Evolutionary conservation across 2,113 vertebrate genomes (phyloP).

Genomic region (Coracopsis vasa): DNA sequence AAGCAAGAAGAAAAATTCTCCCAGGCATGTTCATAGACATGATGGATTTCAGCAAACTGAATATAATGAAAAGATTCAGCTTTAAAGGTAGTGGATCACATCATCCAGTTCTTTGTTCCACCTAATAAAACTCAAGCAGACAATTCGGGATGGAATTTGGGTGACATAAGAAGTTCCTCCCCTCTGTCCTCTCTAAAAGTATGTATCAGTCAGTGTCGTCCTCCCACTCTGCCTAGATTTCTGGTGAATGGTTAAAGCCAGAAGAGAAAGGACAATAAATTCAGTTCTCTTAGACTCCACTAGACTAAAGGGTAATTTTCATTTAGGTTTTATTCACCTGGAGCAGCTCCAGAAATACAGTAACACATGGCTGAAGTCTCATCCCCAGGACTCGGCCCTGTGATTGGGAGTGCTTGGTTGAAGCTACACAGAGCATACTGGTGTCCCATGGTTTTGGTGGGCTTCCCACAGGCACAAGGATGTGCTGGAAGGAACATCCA

Average conservation of each 20-base stretch:
- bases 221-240: neutral
- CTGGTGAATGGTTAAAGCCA: neutral
- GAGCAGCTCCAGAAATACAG: neutral
- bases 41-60: constrained; percentile 7
- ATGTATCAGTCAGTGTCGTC: neutral
- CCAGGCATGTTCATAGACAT: neutral
- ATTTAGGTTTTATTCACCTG: neutral
- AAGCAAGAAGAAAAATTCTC: neutral
- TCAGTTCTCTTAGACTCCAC: neutral
- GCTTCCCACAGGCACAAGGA: neutral
- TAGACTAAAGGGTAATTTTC: neutral
- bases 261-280: constrained; percentile 9
- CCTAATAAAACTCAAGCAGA: neutral
- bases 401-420: accelerated
- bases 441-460: neutral
- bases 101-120: neutral
- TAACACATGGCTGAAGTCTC: neutral
- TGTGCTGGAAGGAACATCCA: neutral
- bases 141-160: neutral
- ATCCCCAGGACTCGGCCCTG: neutral
- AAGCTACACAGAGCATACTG: neutral
- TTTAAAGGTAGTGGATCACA: neutral
- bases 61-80: neutral
- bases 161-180: neutral
- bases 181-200: neutral